Conservation (phyloP, 2,888 invertebrate genomes). For the Synanthedon vespiformis region DNA sequence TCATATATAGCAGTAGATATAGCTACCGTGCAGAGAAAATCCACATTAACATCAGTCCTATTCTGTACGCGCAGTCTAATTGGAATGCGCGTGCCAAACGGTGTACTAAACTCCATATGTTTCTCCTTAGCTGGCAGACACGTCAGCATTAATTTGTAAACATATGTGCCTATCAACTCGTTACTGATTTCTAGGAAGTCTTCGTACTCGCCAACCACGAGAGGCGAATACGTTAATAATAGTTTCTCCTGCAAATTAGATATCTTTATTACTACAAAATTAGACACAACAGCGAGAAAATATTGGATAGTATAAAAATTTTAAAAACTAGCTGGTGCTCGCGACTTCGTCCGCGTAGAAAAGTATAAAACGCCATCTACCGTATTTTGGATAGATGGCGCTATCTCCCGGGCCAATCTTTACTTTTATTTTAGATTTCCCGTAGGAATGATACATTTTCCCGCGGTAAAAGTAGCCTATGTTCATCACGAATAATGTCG, state of each 20-base stretch:
- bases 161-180: constrained; percentile 33
- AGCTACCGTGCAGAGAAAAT: constrained; percentile 37
- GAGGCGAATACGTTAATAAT: constrained; percentile 42
- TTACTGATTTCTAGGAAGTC: constrained; percentile 43
- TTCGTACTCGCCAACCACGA: constrained; percentile 43
- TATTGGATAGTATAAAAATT: too few relatives aligned
- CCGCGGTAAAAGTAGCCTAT: too few relatives aligned
- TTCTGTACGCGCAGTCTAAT: constrained; percentile 49
- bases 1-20: too few relatives aligned
- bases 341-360: too few relatives aligned
- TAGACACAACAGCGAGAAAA: too few relatives aligned
- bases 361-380: too few relatives aligned
- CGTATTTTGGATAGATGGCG: too few relatives aligned
- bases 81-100: constrained; percentile 38
- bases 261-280: background rate
- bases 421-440: too few relatives aligned
- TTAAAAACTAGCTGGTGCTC: too few relatives aligned
- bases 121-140: constrained; percentile 56
- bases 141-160: constrained; percentile 40
- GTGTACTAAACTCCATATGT: constrained; percentile 32
- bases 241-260: constrained; percentile 24
- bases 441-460: too few relatives aligned
- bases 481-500: too few relatives aligned
- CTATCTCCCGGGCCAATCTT: too few relatives aligned
- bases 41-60: constrained; percentile 31